Evolutionary conservation across 2,113 vertebrate genomes (phyloP).

Genomic region (Pungitius pungitius): DNA sequence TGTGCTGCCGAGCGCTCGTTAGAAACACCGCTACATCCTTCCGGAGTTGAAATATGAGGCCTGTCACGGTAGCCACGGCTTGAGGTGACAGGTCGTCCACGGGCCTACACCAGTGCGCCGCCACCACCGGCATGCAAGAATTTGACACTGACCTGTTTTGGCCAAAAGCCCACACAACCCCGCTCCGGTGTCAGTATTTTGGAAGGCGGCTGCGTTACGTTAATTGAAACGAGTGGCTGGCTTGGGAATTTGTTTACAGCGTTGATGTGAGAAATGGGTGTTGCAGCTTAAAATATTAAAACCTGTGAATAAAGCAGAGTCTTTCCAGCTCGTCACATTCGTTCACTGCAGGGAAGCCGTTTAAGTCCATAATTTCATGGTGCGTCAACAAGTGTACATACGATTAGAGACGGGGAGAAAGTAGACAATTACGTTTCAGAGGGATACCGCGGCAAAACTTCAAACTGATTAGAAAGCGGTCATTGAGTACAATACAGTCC

Average conservation of each 20-base stretch:
- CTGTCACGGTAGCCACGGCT: background rate
- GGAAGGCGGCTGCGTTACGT: background rate
- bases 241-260: constrained; percentile 10
- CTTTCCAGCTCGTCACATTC: background rate
- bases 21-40: constrained; percentile 23
- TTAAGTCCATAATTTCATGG: constrained; percentile 11
- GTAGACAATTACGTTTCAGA: background rate
- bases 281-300: constrained; percentile 20
- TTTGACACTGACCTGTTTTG: background rate
- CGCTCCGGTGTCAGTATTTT: background rate
- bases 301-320: constrained; percentile 2
- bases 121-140: background rate
- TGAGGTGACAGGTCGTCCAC: background rate
- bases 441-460: background rate
- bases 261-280: constrained; percentile 22
- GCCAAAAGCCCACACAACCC: background rate
- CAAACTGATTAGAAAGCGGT: background rate
- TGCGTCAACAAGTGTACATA: constrained; percentile 1
- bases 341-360: constrained; percentile 11
- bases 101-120: background rate
- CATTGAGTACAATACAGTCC: background rate
- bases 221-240: constrained; percentile 3
- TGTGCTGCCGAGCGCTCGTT: background rate
- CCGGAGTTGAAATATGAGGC: constrained; percentile 7
- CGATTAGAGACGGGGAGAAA: constrained; percentile 2